Base-by-base conservation (phyloP, 2,113 vertebrate genomes). In the Tachuris rubrigastra region DNA sequence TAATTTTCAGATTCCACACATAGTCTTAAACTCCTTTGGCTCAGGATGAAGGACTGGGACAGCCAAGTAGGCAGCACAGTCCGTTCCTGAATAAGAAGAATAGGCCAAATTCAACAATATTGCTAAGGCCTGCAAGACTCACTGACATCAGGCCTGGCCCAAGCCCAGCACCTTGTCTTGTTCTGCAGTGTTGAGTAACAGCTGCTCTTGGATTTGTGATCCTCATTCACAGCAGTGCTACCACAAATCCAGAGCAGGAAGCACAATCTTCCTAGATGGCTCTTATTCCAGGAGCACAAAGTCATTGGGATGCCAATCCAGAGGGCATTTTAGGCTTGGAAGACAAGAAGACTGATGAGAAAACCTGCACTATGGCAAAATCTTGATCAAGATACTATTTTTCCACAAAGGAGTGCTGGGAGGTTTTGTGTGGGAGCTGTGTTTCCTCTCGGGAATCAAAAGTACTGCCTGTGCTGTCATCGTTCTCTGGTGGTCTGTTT, bases 61-160 rank as follows among this genome's bases (percentile, higher is more conserved):
- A 31, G 95, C 94, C 94, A 97, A 95, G 76, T 81, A 90, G 92
- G 93, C 93, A 94, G 90, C 88, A 94, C 95, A 93, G 17, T 72
- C 90, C 18, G 20, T 90, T 96, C 85, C 88, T 41, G 60, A 93
- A 56, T 55, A 39, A 65, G 89, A 92, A 87, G 87, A 95, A 96
- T 94, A 91, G 89, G 89, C 94, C 96, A 96, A 96, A 96, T 91
- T 89, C 95, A 97, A 96, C 95, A 96, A 91, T 92, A 68, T 73
- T 59, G 56, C 59, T n/a, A 80, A 93, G 90, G 59, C 75, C 74
- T 91, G 88, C 79, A 93, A 93, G 83, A 59, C 88, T 87, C 31
- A 12, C 93, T 97, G 92, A 96, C 94, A 89, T 96, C 95, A 97
- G 93, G 62, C 53, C 91, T 96, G 95, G 93, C 92, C 15, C n/a